Base-by-base conservation (phyloP, 2,113 vertebrate genomes). In the Bothrops jararaca region DNA sequence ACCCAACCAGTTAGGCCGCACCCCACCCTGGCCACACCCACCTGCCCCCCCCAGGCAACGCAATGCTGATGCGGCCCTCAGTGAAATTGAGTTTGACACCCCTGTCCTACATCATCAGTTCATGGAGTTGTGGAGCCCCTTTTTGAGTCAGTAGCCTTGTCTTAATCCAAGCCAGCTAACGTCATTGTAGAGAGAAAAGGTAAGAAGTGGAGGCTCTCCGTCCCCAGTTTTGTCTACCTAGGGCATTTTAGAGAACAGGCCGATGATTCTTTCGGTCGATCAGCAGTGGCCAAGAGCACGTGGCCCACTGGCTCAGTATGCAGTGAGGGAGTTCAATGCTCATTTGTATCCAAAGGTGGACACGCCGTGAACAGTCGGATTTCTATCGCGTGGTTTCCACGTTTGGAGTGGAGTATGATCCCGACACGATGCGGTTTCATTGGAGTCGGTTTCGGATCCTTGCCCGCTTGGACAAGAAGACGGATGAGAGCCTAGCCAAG, bases 361-460 rank as follows among this genome's bases (percentile, higher is more conserved):
- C 99, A 4, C 98, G 99, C 0, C 97, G 99, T 34, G 99, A 99
- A 91, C 98, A 99, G 90, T 98, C 98, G 0, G 98, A 99, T 94
- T 99, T 99, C 92, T 99, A 99, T 88, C 98, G 99, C 0, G 98
- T 99, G 69, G 98, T 99, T 0, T 99, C 99, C 0, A 98, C 98
- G 0, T 99, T 99, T 42, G 99, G 99, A 8, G 98, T 99, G 60
- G 98, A 99, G 85, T 98, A 98, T 26, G 98, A 99, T 5, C 96
- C 96, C 0, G 97, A 97, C 3, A 93, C 50, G 0, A 95, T 97
- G 48, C 95, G 95, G 0, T 98, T 98, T 95, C 98, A 98, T 4
- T 99, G 99, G 99, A 97, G 94, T 20, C 98, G 98, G 10, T 99
- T 99, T 97, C 98, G 98, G 0, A 96, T 97, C 3, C 97, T 99